phyloP scores from a whole-genome alignment of 2,113 vertebrate genomes.

The Felis chaus region DNA sequence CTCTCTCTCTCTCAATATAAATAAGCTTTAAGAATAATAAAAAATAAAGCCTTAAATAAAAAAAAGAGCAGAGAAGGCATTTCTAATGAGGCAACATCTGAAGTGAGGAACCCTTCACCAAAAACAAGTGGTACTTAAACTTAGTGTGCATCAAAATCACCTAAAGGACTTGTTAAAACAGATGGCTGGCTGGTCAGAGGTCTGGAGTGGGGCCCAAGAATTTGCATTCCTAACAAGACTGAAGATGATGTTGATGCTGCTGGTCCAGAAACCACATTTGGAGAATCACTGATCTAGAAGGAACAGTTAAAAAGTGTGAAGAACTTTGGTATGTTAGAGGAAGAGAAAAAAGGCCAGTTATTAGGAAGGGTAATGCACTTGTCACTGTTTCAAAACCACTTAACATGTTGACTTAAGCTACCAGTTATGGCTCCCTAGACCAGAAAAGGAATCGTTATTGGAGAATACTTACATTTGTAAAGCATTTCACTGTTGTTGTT shows the following conservation, averaged over 20 bases:
- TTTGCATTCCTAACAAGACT: not conserved
- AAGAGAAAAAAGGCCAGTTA: not conserved
- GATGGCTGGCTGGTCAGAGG: not conserved
- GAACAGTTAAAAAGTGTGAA: not conserved
- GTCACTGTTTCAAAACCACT: not conserved
- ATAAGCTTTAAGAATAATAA: too few relatives aligned
- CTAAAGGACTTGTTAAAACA: not conserved
- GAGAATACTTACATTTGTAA: not conserved
- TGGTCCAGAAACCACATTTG: not conserved
- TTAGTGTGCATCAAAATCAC: not conserved
- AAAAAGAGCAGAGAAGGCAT: not conserved
- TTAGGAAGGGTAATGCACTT: not conserved
- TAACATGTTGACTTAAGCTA: slow-evolving; percentile 12
- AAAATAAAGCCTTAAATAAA: not conserved
- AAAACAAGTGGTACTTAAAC: slow-evolving; percentile 38
- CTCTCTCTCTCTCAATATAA: too few relatives aligned
- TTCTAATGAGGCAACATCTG: not conserved
- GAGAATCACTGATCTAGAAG: not conserved
- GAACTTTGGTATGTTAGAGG: not conserved
- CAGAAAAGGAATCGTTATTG: not conserved
- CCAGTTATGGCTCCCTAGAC: not conserved
- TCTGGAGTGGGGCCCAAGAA: not conserved
- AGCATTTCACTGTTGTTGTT: slow-evolving; percentile 32
- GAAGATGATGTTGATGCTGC: not conserved
- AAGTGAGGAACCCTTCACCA: not conserved